Conservation (phyloP, 2,113 vertebrate genomes). For the Chloebia gouldiae region DNA sequence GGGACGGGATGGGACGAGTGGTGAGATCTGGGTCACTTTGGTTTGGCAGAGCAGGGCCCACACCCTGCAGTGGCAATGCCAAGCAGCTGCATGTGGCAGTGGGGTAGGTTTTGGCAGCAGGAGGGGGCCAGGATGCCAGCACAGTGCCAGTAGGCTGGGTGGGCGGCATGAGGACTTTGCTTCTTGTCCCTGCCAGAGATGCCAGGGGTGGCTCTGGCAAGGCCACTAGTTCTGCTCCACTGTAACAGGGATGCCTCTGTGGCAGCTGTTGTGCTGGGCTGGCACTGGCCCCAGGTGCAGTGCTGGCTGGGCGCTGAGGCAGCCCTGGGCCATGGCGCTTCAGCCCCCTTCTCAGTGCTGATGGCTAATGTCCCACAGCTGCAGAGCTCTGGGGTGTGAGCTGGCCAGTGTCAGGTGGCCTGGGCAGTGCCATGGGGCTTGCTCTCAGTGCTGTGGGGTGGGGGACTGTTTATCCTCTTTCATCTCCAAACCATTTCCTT, state of each 20-base stretch:
- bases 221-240: accelerated
- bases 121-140: background rate
- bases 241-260: background rate
- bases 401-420: background rate
- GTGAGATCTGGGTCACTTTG: background rate
- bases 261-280: background rate
- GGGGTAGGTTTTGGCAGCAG: background rate
- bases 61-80: background rate
- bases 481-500: conserved; percentile 30
- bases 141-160: background rate
- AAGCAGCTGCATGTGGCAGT: background rate
- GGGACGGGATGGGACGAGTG: background rate
- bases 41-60: background rate
- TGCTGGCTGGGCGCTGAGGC: background rate
- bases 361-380: background rate
- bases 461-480: background rate
- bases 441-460: background rate
- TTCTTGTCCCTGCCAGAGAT: background rate
- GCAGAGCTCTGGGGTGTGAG: background rate
- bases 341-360: background rate
- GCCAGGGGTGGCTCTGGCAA: background rate
- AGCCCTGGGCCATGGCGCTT: accelerated
- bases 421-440: background rate
- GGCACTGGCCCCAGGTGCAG: background rate
- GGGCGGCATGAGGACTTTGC: accelerated